Evolutionary conservation across 2,888 invertebrate species (phyloP).

Genomic region (Cremastinae sp.): DNA sequence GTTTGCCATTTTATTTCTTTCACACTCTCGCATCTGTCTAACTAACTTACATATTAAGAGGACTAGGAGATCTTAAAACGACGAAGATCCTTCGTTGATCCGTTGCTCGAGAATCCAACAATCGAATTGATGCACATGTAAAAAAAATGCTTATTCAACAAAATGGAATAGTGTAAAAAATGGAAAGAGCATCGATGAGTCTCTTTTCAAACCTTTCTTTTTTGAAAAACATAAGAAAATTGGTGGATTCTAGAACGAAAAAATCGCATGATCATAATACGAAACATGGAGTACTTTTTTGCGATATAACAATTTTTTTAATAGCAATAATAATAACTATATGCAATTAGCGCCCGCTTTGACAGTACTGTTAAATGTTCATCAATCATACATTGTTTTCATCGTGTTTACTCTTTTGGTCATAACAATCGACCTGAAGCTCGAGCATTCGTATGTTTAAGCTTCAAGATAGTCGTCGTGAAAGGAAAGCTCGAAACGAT

Average conservation of each 20-base stretch:
- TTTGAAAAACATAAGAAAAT: slow-evolving; percentile 16
- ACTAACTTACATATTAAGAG: slow-evolving; percentile 70
- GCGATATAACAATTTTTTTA: slow-evolving; percentile 44
- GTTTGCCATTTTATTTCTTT: slow-evolving; percentile 18
- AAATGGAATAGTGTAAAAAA: not conserved
- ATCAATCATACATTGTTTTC: not conserved
- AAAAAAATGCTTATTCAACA: not conserved
- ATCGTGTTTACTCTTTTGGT: not conserved
- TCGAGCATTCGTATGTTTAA: too few relatives aligned
- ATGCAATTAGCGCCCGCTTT: slow-evolving; percentile 56
- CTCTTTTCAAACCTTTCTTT: slow-evolving; percentile 35
- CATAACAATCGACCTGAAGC: too few relatives aligned
- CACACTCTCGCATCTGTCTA: slow-evolving; percentile 47
- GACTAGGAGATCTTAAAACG: slow-evolving; percentile 68
- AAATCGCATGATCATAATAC: slow-evolving; percentile 63
- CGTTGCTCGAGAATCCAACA: slow-evolving; percentile 19
- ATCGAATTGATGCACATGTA: not conserved
- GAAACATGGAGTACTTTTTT: slow-evolving; percentile 64
- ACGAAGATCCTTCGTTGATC: slow-evolving; percentile 39
- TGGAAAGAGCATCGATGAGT: not conserved
- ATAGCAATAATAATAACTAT: slow-evolving; percentile 42
- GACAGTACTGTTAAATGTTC: too few relatives aligned
- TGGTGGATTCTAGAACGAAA: slow-evolving; percentile 32
- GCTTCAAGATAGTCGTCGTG: too few relatives aligned
- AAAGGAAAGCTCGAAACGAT: too few relatives aligned